Evolutionary conservation across 2,113 vertebrate genomes (phyloP).

Genomic region (Ondatra zibethicus): DNA sequence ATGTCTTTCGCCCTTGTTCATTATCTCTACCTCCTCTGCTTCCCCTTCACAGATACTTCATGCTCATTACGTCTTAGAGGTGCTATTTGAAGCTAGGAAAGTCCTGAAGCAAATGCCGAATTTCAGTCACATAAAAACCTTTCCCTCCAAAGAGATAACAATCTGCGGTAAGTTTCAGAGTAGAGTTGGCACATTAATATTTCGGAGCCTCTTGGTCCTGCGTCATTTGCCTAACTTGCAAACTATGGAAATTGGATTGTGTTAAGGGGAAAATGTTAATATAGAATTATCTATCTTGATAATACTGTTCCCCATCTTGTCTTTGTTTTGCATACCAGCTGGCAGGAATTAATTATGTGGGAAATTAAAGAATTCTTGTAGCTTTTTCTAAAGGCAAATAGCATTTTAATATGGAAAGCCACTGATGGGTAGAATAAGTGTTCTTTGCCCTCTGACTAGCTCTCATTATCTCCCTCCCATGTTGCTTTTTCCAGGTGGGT

Average conservation of each 20-base stretch:
- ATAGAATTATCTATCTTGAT: slow-evolving; percentile 78
- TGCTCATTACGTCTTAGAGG: slow-evolving; percentile 92
- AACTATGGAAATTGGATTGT: slow-evolving; percentile 70
- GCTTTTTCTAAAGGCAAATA: slow-evolving; percentile 77
- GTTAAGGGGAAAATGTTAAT: slow-evolving; percentile 65
- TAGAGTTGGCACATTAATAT: slow-evolving; percentile 69
- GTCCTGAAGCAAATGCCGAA: slow-evolving; percentile 95
- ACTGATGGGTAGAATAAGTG: slow-evolving; percentile 75
- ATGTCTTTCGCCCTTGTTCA: slow-evolving; percentile 45
- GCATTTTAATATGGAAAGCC: slow-evolving; percentile 81
- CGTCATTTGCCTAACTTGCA: slow-evolving; percentile 60
- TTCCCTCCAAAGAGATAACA: slow-evolving; percentile 93
- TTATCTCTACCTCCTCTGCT: slow-evolving; percentile 30
- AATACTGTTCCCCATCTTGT: slow-evolving; percentile 79
- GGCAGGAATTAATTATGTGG: slow-evolving; percentile 82
- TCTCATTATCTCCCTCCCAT: slow-evolving; percentile 68
- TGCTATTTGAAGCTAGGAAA: slow-evolving; percentile 93
- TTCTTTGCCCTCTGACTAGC: slow-evolving; percentile 66
- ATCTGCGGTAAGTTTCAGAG: slow-evolving; percentile 89
- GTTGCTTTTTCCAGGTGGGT: slow-evolving; percentile 54
- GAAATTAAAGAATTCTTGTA: slow-evolving; percentile 79
- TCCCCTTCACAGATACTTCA: slow-evolving; percentile 90
- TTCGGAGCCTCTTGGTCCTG: slow-evolving; percentile 65
- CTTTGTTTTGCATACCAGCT: slow-evolving; percentile 83
- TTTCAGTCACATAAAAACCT: slow-evolving; percentile 91